A percentile compares a stretch with the other conserved stretches of the same genome.
Evolutionary conservation across 2,113 vertebrate genomes (phyloP).

Genomic region (Cacatua alba): DNA sequence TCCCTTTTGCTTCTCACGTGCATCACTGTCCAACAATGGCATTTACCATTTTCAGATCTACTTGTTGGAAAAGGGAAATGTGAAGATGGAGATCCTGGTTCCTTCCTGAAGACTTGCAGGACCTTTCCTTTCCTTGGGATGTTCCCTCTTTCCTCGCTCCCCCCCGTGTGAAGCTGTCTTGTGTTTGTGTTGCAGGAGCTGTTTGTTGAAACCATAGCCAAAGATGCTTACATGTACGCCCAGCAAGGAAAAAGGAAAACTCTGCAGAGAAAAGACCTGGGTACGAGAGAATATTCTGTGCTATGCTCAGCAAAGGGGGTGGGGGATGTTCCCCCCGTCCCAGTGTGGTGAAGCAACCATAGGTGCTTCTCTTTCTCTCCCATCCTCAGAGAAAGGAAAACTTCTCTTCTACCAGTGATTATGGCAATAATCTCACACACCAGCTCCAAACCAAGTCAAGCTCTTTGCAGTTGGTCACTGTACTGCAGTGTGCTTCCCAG

Average conservation of each 20-base stretch:
- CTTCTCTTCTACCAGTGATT: background rate
- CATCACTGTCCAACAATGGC: background rate
- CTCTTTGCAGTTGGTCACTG: background rate
- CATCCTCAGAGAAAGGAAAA: background rate
- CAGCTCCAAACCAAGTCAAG: background rate
- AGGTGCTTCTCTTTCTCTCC: background rate
- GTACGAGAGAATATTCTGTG: conserved; percentile 65
- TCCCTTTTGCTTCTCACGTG: background rate
- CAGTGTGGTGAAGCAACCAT: background rate
- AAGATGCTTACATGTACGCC: conserved; percentile 90
- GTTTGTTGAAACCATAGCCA: conserved; percentile 96
- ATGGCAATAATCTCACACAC: background rate
- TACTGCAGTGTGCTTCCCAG: background rate
- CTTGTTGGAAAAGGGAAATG: background rate
- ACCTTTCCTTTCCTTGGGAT: background rate
- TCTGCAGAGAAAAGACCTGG: conserved; percentile 94
- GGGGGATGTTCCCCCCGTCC: background rate
- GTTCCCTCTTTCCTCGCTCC: background rate
- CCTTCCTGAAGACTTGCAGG: background rate
- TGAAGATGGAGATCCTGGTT: background rate
- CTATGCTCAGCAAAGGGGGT: background rate
- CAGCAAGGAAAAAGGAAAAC: conserved; percentile 97
- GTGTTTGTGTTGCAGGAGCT: conserved; percentile 80
- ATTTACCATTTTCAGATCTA: background rate
- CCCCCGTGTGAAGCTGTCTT: background rate